Conservation (phyloP, 2,888 invertebrate genomes). For the Steromphala cineraria region DNA sequence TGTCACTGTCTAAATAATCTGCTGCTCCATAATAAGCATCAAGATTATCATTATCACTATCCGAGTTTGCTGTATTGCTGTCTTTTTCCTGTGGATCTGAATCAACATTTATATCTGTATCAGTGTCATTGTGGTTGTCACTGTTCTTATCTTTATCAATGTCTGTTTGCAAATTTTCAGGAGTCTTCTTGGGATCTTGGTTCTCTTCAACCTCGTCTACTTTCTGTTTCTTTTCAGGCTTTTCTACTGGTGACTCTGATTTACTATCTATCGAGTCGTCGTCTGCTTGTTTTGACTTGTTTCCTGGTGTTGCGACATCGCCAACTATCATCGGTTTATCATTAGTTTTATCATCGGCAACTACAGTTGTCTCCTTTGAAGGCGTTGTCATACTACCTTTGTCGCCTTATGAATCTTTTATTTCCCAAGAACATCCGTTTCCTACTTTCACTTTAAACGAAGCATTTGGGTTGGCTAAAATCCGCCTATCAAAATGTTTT, state of each 20-base stretch:
- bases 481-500: not conserved
- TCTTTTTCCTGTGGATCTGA: not conserved
- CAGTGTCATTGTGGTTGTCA: not conserved
- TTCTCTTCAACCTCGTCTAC: not conserved
- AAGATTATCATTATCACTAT: not conserved
- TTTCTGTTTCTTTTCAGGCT: not conserved
- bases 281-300: not conserved
- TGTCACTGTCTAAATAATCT: conserved; percentile 3
- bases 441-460: not conserved
- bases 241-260: not conserved
- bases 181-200: not conserved
- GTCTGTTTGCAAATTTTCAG: not conserved
- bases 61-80: not conserved
- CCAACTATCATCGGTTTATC: not conserved
- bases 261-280: not conserved
- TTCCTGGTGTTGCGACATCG: not conserved
- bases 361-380: not conserved
- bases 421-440: not conserved
- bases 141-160: too few species aligned
- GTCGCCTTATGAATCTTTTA: not conserved
- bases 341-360: not conserved
- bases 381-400: not conserved
- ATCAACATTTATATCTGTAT: not conserved
- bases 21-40: not conserved
- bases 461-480: not conserved